Percentiles rank a stretch among this genome's conserved stretches.
These are phyloP conservation scores for Notarius quadriscutis DNA, from an alignment of 2,113 vertebrate species.

Conservation along the genomic window DNA sequence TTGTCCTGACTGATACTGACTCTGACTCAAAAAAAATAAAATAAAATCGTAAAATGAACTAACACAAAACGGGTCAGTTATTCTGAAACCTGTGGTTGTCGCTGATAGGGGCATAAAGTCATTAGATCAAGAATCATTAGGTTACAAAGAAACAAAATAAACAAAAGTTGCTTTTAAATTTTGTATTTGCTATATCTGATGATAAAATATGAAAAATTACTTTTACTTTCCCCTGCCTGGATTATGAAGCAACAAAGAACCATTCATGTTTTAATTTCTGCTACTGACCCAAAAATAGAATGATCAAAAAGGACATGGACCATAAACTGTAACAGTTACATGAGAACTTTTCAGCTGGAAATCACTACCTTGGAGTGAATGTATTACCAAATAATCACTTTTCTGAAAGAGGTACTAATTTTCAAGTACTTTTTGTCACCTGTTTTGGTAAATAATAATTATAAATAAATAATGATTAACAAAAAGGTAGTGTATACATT, in stretches of 20 bases:
- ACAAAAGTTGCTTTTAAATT: no score
- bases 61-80: background rate
- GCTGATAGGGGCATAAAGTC: background rate
- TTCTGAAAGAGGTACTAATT: background rate
- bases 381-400: background rate
- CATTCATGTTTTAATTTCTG: background rate
- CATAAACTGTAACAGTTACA: background rate
- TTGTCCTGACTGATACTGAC: background rate
- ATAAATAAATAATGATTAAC: background rate
- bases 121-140: background rate
- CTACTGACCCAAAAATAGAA: background rate
- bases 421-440: background rate
- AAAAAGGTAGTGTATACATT: background rate
- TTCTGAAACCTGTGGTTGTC: background rate
- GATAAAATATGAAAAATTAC: no score
- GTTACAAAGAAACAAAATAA: background rate
- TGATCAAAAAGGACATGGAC: background rate
- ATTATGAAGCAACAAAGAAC: background rate
- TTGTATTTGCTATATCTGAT: no score
- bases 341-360: background rate
- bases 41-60: background rate
- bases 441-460: background rate
- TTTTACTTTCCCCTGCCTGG: no score
- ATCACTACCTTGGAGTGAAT: background rate
- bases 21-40: background rate